Conservation (phyloP, 1,140 invertebrate genomes). For the Gryon sp. region DNA sequence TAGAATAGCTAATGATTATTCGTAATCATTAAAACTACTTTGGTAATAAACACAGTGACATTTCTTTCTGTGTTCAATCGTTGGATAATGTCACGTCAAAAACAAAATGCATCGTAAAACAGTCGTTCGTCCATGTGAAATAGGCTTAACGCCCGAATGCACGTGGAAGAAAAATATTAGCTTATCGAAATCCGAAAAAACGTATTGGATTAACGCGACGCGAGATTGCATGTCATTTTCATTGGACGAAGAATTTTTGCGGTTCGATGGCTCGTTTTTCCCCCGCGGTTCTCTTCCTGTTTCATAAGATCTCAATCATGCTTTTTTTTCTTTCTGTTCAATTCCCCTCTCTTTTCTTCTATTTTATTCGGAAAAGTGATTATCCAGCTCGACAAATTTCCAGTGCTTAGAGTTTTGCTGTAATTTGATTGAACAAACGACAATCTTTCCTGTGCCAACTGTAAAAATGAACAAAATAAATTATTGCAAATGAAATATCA, state of each 20-base stretch:
- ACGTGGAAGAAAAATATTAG: conserved; percentile 51
- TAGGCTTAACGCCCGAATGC: conserved; percentile 53
- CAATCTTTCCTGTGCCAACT: neutral
- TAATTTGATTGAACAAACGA: conserved; percentile 37
- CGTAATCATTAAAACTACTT: no score
- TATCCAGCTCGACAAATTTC: conserved; percentile 40
- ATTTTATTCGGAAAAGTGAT: conserved; percentile 52
- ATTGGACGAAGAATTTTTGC: conserved; percentile 55
- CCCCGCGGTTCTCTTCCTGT: conserved; percentile 50
- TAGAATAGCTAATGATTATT: no score
- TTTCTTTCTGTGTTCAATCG: conserved; percentile 40
- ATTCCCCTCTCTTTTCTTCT: conserved; percentile 25
- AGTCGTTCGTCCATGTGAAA: conserved; percentile 55
- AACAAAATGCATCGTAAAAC: conserved; percentile 54
- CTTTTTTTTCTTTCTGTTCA: conserved; percentile 30
- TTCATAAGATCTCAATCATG: conserved; percentile 46
- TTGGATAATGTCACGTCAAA: conserved; percentile 46
- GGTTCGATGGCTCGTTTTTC: conserved; percentile 55
- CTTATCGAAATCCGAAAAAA: conserved; percentile 45
- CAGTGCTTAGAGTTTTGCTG: conserved; percentile 3
- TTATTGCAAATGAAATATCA: conserved; percentile 2
- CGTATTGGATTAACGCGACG: conserved; percentile 50
- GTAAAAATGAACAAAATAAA: conserved; percentile 19
- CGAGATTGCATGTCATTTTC: conserved; percentile 56
- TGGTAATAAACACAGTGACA: conserved; percentile 36